These are phyloP conservation scores for Herminia tarsipennalis DNA, from an alignment of 2,888 invertebrate species.

Conservation along the genomic window DNA sequence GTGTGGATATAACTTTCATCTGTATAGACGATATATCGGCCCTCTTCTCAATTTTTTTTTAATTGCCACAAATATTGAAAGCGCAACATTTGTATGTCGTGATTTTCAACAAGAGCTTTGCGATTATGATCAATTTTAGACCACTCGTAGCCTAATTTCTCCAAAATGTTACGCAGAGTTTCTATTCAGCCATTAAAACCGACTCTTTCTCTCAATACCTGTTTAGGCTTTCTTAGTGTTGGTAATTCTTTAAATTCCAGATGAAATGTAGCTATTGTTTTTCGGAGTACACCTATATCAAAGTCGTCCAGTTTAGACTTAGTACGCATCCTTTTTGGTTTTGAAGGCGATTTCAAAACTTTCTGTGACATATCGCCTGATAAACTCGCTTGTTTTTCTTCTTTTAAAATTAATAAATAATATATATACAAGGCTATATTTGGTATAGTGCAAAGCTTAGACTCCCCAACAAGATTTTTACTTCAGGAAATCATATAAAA, in stretches of 20 bases:
- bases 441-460: too few species aligned
- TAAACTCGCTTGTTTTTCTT: not conserved
- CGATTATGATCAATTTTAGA: not conserved
- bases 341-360: not conserved
- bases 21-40: conserved; percentile 26
- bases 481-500: too few species aligned
- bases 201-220: too few species aligned
- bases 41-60: conserved; percentile 20
- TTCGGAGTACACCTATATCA: not conserved
- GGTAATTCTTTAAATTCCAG: not conserved
- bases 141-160: not conserved
- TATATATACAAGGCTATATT: too few species aligned
- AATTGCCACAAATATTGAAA: conserved; percentile 23
- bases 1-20: conserved; percentile 13
- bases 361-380: not conserved
- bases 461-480: too few species aligned
- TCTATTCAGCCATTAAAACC: not conserved
- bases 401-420: conserved; percentile 8
- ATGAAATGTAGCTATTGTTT: not conserved
- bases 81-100: not conserved
- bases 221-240: not conserved
- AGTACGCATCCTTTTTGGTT: not conserved
- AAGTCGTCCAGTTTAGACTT: not conserved
- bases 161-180: not conserved
- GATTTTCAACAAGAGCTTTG: not conserved